Evolutionary conservation across 2,888 invertebrate genomes (phyloP), one percentile per base, ranked within the genome.

Genomic region (Nudaria mundana): DNA sequence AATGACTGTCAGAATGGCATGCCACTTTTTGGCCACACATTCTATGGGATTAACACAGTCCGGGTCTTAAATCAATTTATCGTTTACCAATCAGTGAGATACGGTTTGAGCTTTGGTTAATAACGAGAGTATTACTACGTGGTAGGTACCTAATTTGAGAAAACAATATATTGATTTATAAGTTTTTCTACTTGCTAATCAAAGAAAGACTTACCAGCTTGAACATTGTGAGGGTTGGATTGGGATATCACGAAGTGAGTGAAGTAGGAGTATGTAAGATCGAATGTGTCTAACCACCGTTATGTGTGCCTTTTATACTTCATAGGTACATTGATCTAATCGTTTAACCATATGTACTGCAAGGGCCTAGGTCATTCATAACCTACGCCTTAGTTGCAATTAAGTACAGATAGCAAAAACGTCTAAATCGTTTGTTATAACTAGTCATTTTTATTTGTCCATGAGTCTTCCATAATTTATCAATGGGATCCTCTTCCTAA

Each of bases 121-220:
- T n/a, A n/a, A n/a, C n/a, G n/a, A n/a, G n/a, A n/a, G n/a, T n/a
- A n/a, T n/a, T n/a, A n/a, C n/a, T n/a, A n/a, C n/a, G n/a, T n/a
- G n/a, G n/a, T n/a, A n/a, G n/a, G n/a, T n/a, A n/a, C n/a, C n/a
- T n/a, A n/a, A n/a, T n/a, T n/a, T n/a, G n/a, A n/a, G n/a, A n/a
- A n/a, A n/a, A n/a, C n/a, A n/a, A n/a, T n/a, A n/a, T n/a, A n/a
- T n/a, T n/a, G n/a, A n/a, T n/a, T n/a, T n/a, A n/a, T n/a, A n/a
- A n/a, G n/a, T n/a, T n/a, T n/a, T n/a, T n/a, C n/a, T n/a, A n/a
- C n/a, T n/a, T n/a, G n/a, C n/a, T n/a, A n/a, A n/a, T n/a, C n/a
- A 31, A 31, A 31, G 2, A n/a, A 16, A 26, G 12, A 34, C 91
- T 91, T 84, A 91, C 91, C 89, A 91, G 80, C 66, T 91, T 91